Evolutionary conservation across 2,113 vertebrate genomes (phyloP).

Genomic region (Calyptommatus sinebrachiatus): DNA sequence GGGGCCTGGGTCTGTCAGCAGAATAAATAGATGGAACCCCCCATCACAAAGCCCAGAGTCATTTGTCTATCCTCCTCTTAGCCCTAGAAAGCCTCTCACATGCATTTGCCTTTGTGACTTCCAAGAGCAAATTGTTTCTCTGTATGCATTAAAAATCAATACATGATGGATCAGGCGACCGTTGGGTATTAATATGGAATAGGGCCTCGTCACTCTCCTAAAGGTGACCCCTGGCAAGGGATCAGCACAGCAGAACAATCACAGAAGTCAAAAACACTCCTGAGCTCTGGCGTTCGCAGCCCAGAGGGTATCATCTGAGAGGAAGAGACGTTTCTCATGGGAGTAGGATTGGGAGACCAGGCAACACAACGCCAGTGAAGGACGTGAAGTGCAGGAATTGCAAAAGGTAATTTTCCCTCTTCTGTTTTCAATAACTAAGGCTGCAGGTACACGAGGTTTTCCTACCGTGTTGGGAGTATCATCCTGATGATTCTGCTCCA

Average conservation of each 20-base stretch:
- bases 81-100: not conserved
- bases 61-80: conserved; percentile 8
- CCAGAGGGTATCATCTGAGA: not conserved
- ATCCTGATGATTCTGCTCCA: no score
- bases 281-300: not conserved
- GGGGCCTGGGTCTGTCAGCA: not conserved
- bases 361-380: not conserved
- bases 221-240: conserved; percentile 6
- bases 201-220: conserved; percentile 12
- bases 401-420: not conserved
- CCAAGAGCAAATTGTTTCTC: conserved; percentile 22
- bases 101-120: conserved; percentile 6
- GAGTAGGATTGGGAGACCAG: not conserved
- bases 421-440: no score
- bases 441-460: no score
- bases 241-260: not conserved
- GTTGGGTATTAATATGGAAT: conserved; percentile 22
- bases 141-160: conserved; percentile 25
- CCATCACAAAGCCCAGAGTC: conserved; percentile 5
- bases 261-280: not conserved
- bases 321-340: not conserved
- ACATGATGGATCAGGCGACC: conserved; percentile 25
- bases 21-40: conserved; percentile 10
- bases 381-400: not conserved
- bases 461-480: no score